phyloP scores from a whole-genome alignment of 2,113 vertebrate species.

The Paramormyrops kingsleyae region DNA sequence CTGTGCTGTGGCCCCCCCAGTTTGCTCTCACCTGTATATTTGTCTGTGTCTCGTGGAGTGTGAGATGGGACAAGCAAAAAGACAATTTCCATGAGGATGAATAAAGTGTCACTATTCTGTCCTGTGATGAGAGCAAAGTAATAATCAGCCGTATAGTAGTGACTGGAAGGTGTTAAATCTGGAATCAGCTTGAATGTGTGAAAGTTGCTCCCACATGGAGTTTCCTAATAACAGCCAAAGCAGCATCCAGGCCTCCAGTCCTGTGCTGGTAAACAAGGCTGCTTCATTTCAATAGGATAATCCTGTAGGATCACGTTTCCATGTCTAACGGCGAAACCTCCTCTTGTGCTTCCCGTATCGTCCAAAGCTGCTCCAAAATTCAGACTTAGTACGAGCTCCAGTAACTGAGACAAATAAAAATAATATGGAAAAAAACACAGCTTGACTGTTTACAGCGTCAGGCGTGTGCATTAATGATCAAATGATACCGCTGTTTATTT shows the following conservation, averaged over 20 bases:
- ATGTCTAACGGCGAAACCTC: background rate
- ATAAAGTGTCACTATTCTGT: background rate
- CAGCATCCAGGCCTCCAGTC: background rate
- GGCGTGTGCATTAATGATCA: background rate
- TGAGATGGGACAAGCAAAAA: background rate
- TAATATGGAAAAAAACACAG: background rate
- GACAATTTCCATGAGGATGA: background rate
- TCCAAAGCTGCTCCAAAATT: background rate
- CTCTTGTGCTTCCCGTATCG: background rate
- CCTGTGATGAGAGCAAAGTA: background rate
- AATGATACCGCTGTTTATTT: background rate
- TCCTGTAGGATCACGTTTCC: background rate
- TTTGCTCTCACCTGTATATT: no score
- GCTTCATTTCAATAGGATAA: background rate
- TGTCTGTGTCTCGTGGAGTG: background rate
- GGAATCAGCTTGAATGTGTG: background rate
- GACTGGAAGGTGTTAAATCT: background rate
- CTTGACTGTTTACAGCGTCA: background rate
- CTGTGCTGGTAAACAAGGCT: background rate
- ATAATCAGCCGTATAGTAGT: background rate
- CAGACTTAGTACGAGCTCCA: background rate
- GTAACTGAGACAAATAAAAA: background rate
- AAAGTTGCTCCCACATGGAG: background rate
- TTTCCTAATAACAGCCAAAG: background rate
- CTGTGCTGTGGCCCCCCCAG: no score